Evolutionary conservation across 1,140 invertebrate genomes (phyloP).

Genomic region (Oscheius sp.): DNA sequence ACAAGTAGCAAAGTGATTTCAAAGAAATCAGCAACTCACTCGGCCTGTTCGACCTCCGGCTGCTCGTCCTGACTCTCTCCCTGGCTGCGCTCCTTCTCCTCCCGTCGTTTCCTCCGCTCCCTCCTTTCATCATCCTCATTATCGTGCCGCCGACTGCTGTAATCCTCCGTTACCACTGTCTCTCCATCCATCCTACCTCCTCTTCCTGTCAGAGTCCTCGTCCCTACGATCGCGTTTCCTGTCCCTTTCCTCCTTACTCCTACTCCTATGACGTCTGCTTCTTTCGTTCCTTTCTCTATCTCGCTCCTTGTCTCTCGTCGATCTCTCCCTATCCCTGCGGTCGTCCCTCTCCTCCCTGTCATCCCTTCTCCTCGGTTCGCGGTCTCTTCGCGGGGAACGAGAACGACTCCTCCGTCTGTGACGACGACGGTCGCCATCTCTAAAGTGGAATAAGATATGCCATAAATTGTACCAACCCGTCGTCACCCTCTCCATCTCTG

Average conservation of each 20-base stretch:
- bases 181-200: not conserved
- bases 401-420: constrained; percentile 17
- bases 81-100: not conserved
- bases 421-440: constrained; percentile 4
- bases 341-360: not conserved
- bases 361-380: constrained; percentile 9
- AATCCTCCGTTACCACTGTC: no score
- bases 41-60: not conserved
- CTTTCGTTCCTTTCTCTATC: constrained; percentile 7
- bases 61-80: not conserved
- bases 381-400: no score
- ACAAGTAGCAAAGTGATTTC: not conserved
- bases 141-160: constrained; percentile 21
- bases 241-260: constrained; percentile 10
- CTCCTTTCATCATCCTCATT: constrained; percentile 8
- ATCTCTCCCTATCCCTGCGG: not conserved
- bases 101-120: not conserved
- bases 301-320: not conserved
- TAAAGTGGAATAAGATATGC: not conserved
- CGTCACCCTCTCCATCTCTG: constrained; percentile 4
- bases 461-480: not conserved
- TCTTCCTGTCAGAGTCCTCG: constrained; percentile 11
- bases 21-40: not conserved
- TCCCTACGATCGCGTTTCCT: not conserved
- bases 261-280: constrained; percentile 15